Evolutionary conservation across 2,797 vertebrate genomes (phyloP), one percentile per base, ranked within the genome.

Genomic region (Tarsius wallacei): DNA sequence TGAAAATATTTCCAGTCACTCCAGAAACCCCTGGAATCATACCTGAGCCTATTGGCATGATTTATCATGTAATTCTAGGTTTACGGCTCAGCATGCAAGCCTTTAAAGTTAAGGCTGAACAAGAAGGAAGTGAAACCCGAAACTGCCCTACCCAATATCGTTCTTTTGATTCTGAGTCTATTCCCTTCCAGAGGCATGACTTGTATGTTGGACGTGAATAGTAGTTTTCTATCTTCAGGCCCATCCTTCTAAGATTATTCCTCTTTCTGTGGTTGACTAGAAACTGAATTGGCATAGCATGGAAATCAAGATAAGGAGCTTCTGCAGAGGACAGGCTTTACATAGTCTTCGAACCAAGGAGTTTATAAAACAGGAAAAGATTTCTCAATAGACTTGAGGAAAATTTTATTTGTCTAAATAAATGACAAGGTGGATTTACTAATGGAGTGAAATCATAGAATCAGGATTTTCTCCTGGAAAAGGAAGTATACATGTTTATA

Each of bases 91-190:
- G 51, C 1, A 0, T 22, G 53, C 81, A 85, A 36, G 77, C 93
- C 96, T 89, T 12, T 21, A 93, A 93, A 94, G 86, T 81, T 77
- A 95, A 28, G 80, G 76, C 73, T 80, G 36, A 91, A 87, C 57
- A 85, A 94, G 82, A 66, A 93, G 96, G 92, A 97, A 98, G 71
- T 90, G 76, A 96, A 97, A 95, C 66, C 17, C 0, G 5, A 90
- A 94, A 90, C 84, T 81, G 77, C 87, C 90, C 90, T 76, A 28
- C 63, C 88, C 64, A 89, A 24, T 81, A 4, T 42, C 47, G 95
- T 88, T 92, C 61, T 93, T 77, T 90, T 47, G 33, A 78, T 63
- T 11, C 36, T 73, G 15, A 96, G 36, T n/a, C 22, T 51, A 22
- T 55, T 82, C n/a, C 66, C 49, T 59, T 77, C 80, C 53, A 71